A percentile compares a stretch with the other conserved stretches of the same genome.
These are phyloP conservation scores for Nipponia nippon DNA, from an alignment of 2,113 vertebrate species.

Conservation along the genomic window DNA sequence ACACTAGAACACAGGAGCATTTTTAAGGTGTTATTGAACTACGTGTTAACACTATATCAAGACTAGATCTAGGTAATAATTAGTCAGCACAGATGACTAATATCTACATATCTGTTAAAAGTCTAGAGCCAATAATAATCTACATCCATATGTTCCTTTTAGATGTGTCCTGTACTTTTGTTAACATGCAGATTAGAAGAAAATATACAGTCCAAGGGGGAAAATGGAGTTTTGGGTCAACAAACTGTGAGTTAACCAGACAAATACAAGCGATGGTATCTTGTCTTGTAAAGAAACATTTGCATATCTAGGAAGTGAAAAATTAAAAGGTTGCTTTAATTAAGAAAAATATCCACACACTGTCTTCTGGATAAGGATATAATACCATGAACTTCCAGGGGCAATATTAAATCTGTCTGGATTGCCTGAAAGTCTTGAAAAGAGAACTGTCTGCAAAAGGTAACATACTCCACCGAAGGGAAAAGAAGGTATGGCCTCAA, in stretches of 20 bases:
- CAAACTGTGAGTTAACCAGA: not conserved
- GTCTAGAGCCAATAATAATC: not conserved
- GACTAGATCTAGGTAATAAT: not conserved
- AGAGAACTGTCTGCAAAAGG: not conserved
- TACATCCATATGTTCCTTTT: not conserved
- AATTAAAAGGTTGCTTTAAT: not conserved
- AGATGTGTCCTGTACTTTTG: not conserved
- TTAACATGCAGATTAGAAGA: not conserved
- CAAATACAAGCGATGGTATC: not conserved
- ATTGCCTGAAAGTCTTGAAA: not conserved
- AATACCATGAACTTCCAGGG: not conserved
- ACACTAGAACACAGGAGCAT: not conserved
- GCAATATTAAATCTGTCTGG: not conserved
- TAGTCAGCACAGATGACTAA: not conserved
- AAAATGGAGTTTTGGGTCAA: not conserved
- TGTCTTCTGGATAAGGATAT: not conserved
- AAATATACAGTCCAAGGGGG: not conserved
- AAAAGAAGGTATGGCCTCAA: not conserved
- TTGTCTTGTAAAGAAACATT: not conserved
- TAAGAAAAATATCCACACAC: not conserved
- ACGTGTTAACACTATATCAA: fast-evolving
- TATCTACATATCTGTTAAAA: not conserved
- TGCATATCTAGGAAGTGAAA: not conserved
- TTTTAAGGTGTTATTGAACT: not conserved
- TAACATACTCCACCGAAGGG: not conserved